Percentiles rank a stretch among this genome's conserved stretches.
Conservation (phyloP, 2,797 vertebrate species). For the Alca torda region DNA sequence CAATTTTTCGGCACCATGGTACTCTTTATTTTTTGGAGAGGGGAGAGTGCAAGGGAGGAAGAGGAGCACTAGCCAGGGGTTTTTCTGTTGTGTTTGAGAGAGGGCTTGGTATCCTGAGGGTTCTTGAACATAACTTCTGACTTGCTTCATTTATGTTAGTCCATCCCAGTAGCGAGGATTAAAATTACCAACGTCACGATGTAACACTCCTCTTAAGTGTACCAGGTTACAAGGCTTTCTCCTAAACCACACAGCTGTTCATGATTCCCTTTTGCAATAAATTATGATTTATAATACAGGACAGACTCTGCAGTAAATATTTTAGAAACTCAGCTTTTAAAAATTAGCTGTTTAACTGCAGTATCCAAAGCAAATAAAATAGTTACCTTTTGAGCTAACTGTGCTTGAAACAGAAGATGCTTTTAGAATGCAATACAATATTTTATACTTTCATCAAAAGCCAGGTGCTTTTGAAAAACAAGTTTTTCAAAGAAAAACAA, state of each 20-base stretch:
- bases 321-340: not conserved
- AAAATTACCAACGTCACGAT: not conserved
- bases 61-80: not conserved
- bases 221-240: not conserved
- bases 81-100: not conserved
- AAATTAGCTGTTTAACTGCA: not conserved
- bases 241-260: not conserved
- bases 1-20: not conserved
- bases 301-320: not conserved
- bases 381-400: conserved; percentile 15
- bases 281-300: not conserved
- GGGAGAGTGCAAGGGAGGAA: not conserved
- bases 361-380: conserved; percentile 30
- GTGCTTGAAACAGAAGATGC: not conserved
- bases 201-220: not conserved
- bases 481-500: not conserved
- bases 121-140: not conserved
- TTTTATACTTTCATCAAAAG: not conserved
- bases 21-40: not conserved
- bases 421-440: not conserved
- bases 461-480: not conserved
- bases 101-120: not conserved
- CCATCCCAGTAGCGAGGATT: not conserved
- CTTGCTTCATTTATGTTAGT: not conserved
- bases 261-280: not conserved